These are phyloP conservation scores for Standfussiana lucernea DNA, from an alignment of 2,888 invertebrate species.

Conservation along the genomic window DNA sequence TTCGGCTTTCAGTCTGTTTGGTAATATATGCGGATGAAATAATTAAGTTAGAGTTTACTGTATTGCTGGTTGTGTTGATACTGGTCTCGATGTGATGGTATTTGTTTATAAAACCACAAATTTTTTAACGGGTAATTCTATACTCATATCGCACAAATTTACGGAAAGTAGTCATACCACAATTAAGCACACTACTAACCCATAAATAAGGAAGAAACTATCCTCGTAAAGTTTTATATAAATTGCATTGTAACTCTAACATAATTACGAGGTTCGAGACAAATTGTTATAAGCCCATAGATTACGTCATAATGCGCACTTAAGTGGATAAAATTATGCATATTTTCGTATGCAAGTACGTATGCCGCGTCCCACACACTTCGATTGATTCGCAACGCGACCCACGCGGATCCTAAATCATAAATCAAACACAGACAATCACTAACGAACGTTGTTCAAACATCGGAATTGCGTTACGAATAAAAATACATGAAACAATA, in stretches of 20 bases:
- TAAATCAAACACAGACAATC: slow-evolving; percentile 86
- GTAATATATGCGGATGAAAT: slow-evolving; percentile 43
- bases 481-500: slow-evolving; percentile 85
- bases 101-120: background rate
- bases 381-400: slow-evolving; percentile 79
- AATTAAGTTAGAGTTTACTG: slow-evolving; percentile 43
- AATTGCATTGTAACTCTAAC: slow-evolving; percentile 39
- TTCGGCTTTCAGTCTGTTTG: slow-evolving; percentile 49
- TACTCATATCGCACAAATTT: background rate
- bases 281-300: slow-evolving; percentile 49
- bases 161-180: background rate
- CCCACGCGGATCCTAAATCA: slow-evolving; percentile 82
- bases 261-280: slow-evolving; percentile 52
- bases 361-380: slow-evolving; percentile 71
- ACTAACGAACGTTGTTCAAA: slow-evolving; percentile 88
- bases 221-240: slow-evolving; percentile 35
- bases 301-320: slow-evolving; percentile 56
- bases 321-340: slow-evolving; percentile 60
- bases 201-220: slow-evolving; percentile 48
- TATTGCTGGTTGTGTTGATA: slow-evolving; percentile 19
- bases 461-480: slow-evolving; percentile 83
- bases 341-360: slow-evolving; percentile 45
- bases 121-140: background rate
- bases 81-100: background rate
- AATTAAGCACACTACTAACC: slow-evolving; percentile 12